Base-by-base conservation (phyloP, 2,797 vertebrate species). In the Poecile montanus region DNA sequence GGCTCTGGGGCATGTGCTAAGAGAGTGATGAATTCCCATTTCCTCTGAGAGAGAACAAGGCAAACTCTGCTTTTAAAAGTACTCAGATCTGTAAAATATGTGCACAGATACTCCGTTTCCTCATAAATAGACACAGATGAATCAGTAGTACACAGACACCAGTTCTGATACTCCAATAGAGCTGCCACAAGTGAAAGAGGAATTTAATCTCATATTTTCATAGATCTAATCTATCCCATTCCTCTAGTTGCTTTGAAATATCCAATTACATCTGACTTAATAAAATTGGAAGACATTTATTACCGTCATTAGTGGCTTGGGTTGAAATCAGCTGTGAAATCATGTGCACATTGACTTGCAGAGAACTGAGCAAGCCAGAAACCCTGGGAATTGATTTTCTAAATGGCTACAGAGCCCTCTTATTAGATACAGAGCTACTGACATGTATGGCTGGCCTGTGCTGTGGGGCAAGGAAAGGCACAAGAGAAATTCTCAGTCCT, bases 51-150 rank as follows among this genome's bases (percentile, higher is more conserved):
- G 3, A 67, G 34, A 73, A 44, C 42, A 48, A 95, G 92, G 93
- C 85, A 93, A 94, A 60, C 57, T 95, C 94, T 94, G 62, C 78
- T 94, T 93, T 92, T 51, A 93, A 95, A 96, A 95, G 85, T 80
- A 87, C 34, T 19, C 30, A 70, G 7, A 6, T 56, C 73, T 94
- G 21, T 74, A 80, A 74, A 20, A 77, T 32, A 58, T 13, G n/a
- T 44, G 42, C n/a, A 71, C 34, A 85, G n/a, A 42, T 65, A 79
- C 6, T 87, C 40, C 20, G 22, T 47, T 85, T 67, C 51, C 56
- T 79, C 45, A 50, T 61, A 73, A 45, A 74, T n/a, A 58, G 13
- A 18, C 32, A 53, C 38, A 25, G 74, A 87, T 68, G 48, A 77
- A 60, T 44, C 36, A 73, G n/a, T 58, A 73, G 27, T 58, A 89